A percentile compares a stretch with the other conserved stretches of the same genome.
phyloP scores from a whole-genome alignment of 2,888 invertebrate species.

The Athrips mouffetella region DNA sequence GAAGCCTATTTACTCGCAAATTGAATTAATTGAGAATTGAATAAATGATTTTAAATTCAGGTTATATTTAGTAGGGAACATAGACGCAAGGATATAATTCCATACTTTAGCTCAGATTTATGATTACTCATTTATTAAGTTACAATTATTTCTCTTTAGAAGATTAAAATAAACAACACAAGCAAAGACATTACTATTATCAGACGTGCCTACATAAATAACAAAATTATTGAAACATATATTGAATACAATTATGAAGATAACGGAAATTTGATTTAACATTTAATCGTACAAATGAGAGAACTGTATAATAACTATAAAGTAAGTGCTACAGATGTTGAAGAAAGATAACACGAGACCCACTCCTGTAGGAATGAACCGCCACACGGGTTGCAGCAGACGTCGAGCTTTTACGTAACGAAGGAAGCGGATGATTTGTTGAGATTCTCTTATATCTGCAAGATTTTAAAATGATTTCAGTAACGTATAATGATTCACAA shows the following conservation, averaged over 20 bases:
- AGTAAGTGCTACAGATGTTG: neutral
- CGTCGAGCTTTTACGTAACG: neutral
- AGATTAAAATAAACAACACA: too few relatives aligned
- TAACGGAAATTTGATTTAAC: neutral
- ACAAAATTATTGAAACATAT: neutral
- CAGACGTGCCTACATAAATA: neutral
- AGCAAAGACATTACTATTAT: too few relatives aligned
- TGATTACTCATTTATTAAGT: too few relatives aligned
- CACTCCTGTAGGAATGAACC: neutral
- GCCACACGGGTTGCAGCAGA: neutral
- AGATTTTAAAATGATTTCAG: neutral
- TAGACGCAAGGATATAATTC: too few relatives aligned
- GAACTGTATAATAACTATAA: neutral
- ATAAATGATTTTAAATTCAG: too few relatives aligned
- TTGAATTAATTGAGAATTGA: too few relatives aligned
- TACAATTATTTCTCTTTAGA: too few relatives aligned
- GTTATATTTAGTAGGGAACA: too few relatives aligned
- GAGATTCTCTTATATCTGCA: neutral
- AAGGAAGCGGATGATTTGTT: neutral
- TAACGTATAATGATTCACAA: neutral
- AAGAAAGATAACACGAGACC: neutral
- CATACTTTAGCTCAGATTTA: too few relatives aligned
- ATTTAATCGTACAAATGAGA: slow-evolving; percentile 4
- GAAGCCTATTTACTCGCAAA: too few relatives aligned
- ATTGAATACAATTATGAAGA: neutral